Evolutionary conservation across 2,888 invertebrate genomes (phyloP), one percentile per base, ranked within the genome.

Genomic region (Chalcosyrphus nemorum): DNA sequence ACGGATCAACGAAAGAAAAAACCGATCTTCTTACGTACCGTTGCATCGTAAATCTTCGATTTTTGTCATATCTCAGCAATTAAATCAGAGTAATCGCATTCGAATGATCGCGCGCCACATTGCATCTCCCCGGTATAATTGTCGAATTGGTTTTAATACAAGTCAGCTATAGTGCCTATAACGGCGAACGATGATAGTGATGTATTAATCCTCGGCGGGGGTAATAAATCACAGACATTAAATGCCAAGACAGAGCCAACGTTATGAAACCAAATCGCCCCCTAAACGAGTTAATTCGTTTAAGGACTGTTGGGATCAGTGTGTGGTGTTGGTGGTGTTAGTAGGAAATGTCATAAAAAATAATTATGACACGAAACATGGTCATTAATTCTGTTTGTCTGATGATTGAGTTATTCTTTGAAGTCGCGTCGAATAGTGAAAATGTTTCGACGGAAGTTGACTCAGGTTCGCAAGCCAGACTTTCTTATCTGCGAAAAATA

Each of bases 41-140:
- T 61, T 52, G 19, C 38, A 57, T 52, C 78, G 74, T 84, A 84
- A 84, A 84, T 84, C 84, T 84, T 74, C 24, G 35, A 74, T 57
- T 84, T 84, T 68, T 84, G 84, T 84, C 84, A 78, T 78, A 74
- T 78, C 68, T 41, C 32, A 27, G 84, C 74, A 84, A 84, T 84
- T 84, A 84, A 84, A 84, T 70, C 78, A 56, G 63, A 68, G 72
- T 75, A 72, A 84, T 74, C 72, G 68, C 45, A 70, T 84, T 78
- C 78, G 74, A 68, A 68, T 52, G 72, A 84, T 78, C 78, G 82
- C 77, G 76, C 66, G 68, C 77, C 74, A 57, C 63, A 74, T 63
- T 71, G 65, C 75, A 66, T 57, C 43, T 57, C 41, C 56, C 56
- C 29, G 32, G 27, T 47, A 72, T 72, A 71, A 80, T 72, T 72